Percentiles rank a stretch among this genome's conserved stretches.
Conservation (phyloP, 2,888 invertebrate genomes). For the Phyllotreta striolata region DNA sequence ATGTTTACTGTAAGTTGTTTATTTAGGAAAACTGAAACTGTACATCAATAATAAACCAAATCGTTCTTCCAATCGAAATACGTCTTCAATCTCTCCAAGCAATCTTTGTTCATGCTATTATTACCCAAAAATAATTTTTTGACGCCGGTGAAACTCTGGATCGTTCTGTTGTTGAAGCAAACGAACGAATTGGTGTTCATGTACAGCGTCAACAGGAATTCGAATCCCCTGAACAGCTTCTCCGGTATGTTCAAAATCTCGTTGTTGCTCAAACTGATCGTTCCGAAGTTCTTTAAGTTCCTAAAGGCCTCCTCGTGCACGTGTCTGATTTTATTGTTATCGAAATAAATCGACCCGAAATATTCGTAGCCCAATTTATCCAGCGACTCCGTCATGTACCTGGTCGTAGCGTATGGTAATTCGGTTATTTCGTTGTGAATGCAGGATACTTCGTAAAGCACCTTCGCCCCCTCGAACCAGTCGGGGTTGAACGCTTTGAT, state of each 20-base stretch:
- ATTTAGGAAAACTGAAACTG: not conserved
- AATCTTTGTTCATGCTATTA: conserved; percentile 38
- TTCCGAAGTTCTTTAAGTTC: conserved; percentile 37
- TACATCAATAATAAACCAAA: conserved; percentile 36
- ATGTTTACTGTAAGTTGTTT: not conserved
- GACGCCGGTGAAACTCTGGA: conserved; percentile 38
- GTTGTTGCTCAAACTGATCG: conserved; percentile 42
- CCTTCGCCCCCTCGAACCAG: conserved; percentile 37
- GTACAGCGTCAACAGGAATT: conserved; percentile 38
- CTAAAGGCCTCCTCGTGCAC: conserved; percentile 41
- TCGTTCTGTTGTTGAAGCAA: conserved; percentile 38
- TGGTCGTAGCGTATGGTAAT: conserved; percentile 37
- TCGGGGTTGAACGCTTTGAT: conserved; percentile 33
- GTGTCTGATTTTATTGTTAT: conserved; percentile 38
- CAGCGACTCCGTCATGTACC: conserved; percentile 32
- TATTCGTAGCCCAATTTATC: conserved; percentile 25
- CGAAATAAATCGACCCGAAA: conserved; percentile 39
- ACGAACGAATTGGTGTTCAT: conserved; percentile 42
- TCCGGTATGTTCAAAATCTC: conserved; percentile 34
- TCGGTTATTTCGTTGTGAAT: conserved; percentile 36
- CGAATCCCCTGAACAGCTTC: conserved; percentile 33
- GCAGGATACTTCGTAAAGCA: conserved; percentile 39
- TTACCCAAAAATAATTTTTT: conserved; percentile 38
- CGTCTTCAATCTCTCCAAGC: conserved; percentile 28
- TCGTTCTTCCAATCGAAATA: conserved; percentile 38